Base-by-base conservation (phyloP, 2,888 invertebrate species). In the Drosophila prolongata region DNA sequence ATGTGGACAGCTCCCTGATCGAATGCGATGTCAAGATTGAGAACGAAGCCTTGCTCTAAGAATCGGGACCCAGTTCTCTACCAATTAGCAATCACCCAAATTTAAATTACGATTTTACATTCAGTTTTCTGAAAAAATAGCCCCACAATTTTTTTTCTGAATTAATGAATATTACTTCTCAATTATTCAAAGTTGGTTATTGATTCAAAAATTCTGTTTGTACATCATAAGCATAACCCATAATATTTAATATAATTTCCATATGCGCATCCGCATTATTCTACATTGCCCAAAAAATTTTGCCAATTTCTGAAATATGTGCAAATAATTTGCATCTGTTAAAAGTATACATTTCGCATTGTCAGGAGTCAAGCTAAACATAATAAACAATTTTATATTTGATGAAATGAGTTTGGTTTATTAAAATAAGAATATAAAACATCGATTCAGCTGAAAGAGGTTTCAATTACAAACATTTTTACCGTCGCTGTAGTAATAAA, bases 1-100 rank as follows among this genome's bases (percentile, higher is more conserved):
- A 35, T 49, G 16, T 74, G 1, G 62, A 82, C 13, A 79, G 77
- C 38, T 76, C 86, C 1, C 50, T 76, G 35, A 53, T 84, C 10
- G 83, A 84, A 52, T 84, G 83, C 50, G 83, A 84, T 69, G 87
- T 84, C 43, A 84, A 84, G 52, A 86, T 86, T 59, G 83, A 84
- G 62, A 76, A 87, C 55, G 82, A 87, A 8, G 44, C 75, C n/a
- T 6, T 77, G 27, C 40, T 50, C 50, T 80, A 64, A 66, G 30
- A 16, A 34, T 56, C 2, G 13, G 13, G 1, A 24, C 6, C 6
- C 40, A 55, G n/a, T n/a, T 6, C 5, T 8, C 6, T 11, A 16
- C 16, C 13, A 9, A 3, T 10, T 19, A 30, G 10, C 59, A 37
- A 40, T 24, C 30, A 59, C 40, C 61, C 62, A 49, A 64, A 62